A percentile compares a stretch with the other conserved stretches of the same genome.
Evolutionary conservation across 2,888 invertebrate species (phyloP).

Genomic region (Tiliacea aurago): DNA sequence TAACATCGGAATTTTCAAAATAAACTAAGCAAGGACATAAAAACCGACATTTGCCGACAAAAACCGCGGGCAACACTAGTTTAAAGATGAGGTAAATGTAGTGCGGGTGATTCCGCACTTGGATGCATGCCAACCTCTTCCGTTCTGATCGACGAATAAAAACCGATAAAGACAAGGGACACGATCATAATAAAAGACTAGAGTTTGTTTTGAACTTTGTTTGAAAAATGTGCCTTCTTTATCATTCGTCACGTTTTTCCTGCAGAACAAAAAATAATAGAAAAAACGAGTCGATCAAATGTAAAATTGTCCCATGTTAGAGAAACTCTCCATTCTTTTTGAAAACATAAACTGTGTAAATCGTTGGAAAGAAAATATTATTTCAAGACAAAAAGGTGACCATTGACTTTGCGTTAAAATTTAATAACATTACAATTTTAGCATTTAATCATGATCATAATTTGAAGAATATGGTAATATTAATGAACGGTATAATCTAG

Average conservation of each 20-base stretch:
- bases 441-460: neutral
- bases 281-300: neutral
- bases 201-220: slow-evolving; percentile 16
- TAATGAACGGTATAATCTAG: neutral
- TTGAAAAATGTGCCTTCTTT: slow-evolving; percentile 12
- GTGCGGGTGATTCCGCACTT: slow-evolving; percentile 62
- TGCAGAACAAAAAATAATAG: neutral
- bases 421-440: neutral
- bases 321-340: neutral
- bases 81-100: slow-evolving; percentile 65
- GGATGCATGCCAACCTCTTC: slow-evolving; percentile 71
- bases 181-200: slow-evolving; percentile 19
- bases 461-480: neutral
- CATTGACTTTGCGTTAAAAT: neutral
- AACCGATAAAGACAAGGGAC: slow-evolving; percentile 44
- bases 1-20: slow-evolving; percentile 55
- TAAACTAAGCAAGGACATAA: slow-evolving; percentile 58
- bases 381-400: neutral
- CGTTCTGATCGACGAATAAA: slow-evolving; percentile 58
- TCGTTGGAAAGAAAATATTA: neutral
- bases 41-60: slow-evolving; percentile 36
- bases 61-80: slow-evolving; percentile 59
- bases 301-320: neutral
- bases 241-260: neutral
- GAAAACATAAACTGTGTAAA: neutral